Conservation (phyloP, 2,888 invertebrate species). For the Globia sparganii region DNA sequence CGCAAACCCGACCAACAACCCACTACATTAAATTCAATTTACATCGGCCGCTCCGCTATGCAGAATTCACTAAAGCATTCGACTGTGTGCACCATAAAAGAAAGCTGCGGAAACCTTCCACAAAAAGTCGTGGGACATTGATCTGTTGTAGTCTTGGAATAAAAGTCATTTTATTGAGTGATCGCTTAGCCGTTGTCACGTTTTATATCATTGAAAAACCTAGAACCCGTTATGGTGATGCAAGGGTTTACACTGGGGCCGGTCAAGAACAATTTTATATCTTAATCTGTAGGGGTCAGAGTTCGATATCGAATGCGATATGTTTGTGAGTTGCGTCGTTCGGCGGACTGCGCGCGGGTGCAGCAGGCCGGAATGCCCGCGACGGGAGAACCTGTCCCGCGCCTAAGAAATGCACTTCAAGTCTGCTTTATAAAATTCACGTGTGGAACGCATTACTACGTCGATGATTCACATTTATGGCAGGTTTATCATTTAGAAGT, state of each 20-base stretch:
- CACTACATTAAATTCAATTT: constrained; percentile 78
- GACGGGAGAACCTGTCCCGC: constrained; percentile 85
- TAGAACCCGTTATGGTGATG: constrained; percentile 76
- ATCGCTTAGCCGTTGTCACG: constrained; percentile 84
- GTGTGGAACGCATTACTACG: constrained; percentile 77
- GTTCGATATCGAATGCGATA: constrained; percentile 67
- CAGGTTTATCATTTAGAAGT: constrained; percentile 63
- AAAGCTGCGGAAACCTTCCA: constrained; percentile 76
- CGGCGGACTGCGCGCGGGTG: constrained; percentile 68
- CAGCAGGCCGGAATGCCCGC: constrained; percentile 85
- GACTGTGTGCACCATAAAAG: constrained; percentile 76
- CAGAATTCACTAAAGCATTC: constrained; percentile 81
- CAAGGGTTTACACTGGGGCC: constrained; percentile 76
- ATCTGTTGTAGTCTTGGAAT: constrained; percentile 84
- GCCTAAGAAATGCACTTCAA: constrained; percentile 82
- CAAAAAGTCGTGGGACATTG: constrained; percentile 83
- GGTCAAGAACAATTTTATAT: constrained; percentile 72
- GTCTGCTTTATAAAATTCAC: constrained; percentile 83
- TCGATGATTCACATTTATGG: constrained; percentile 71
- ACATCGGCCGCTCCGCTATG: constrained; percentile 66
- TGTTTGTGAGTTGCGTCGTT: constrained; percentile 63
- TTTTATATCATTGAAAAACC: constrained; percentile 83
- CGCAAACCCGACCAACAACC: constrained; percentile 71
- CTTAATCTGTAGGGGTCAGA: constrained; percentile 77
- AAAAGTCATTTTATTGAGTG: constrained; percentile 88